phyloP scores from a whole-genome alignment of 1,140 invertebrate species.

The Trichonephila clavata region DNA sequence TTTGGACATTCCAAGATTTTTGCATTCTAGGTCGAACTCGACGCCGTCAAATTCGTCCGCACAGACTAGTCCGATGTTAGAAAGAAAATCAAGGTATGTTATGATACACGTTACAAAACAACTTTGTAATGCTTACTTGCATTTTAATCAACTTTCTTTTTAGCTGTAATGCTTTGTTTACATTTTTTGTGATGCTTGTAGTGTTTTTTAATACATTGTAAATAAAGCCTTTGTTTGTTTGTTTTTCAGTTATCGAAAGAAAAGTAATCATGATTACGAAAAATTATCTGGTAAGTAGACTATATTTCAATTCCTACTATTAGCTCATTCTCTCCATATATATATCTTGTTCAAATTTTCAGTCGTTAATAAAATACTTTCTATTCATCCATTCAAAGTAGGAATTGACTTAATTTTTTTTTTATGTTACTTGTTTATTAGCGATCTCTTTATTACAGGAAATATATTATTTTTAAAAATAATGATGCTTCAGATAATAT shows the following conservation, averaged over 20 bases:
- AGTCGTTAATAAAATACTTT: too few species aligned
- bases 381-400: too few species aligned
- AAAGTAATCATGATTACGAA: constrained; percentile 51
- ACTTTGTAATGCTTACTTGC: too few species aligned
- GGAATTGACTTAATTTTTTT: too few species aligned
- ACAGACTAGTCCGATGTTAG: constrained; percentile 9
- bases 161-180: neutral
- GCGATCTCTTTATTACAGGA: too few species aligned
- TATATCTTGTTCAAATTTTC: too few species aligned
- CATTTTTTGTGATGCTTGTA: neutral
- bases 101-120: neutral
- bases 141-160: too few species aligned
- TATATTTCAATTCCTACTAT: neutral
- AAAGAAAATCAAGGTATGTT: constrained; percentile 39
- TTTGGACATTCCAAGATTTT: constrained; percentile 38
- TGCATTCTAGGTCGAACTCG: constrained; percentile 29
- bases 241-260: constrained; percentile 28
- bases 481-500: neutral
- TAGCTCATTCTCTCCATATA: too few species aligned
- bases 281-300: constrained; percentile 40
- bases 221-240: neutral
- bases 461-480: neutral
- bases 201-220: neutral
- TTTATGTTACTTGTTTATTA: too few species aligned
- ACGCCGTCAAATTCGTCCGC: neutral